These are phyloP conservation scores for Campylomormyrus tamandua DNA, from an alignment of 2,113 vertebrate genomes.

Conservation along the genomic window DNA sequence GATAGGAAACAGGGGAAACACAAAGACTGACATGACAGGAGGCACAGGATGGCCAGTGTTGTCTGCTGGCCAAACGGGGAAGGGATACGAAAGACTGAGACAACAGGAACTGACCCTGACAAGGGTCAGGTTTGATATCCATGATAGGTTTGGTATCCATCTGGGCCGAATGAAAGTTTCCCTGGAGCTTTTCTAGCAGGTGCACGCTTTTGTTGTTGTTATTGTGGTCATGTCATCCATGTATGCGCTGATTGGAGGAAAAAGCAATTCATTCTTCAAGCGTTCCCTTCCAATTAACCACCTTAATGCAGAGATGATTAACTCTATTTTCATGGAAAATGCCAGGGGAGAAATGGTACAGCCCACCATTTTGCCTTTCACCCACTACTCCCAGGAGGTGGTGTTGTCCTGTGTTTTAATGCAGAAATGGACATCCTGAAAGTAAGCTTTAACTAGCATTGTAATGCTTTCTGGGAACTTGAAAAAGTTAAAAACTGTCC, in stretches of 20 bases:
- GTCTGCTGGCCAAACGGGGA: no score
- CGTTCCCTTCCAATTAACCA: slow-evolving; percentile 10
- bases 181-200: slow-evolving; percentile 7
- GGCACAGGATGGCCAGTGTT: no score
- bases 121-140: neutral
- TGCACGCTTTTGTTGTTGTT: neutral
- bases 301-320: slow-evolving; percentile 17
- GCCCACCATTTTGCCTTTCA: slow-evolving; percentile 12
- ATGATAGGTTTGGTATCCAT: neutral
- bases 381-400: neutral
- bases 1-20: no score
- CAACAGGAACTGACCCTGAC: no score
- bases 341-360: slow-evolving; percentile 16
- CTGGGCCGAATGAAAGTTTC: neutral
- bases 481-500: neutral
- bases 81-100: no score
- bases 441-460: slow-evolving; percentile 9
- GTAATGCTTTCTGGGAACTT: neutral
- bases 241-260: slow-evolving; percentile 16
- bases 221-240: slow-evolving; percentile 22
- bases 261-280: neutral
- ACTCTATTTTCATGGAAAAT: slow-evolving; percentile 15
- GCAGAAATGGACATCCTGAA: neutral
- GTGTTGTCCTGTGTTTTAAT: neutral
- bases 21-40: no score